Base-by-base conservation (phyloP, 64 coral and sea anemone genomes). In the Montipora capricornis region DNA sequence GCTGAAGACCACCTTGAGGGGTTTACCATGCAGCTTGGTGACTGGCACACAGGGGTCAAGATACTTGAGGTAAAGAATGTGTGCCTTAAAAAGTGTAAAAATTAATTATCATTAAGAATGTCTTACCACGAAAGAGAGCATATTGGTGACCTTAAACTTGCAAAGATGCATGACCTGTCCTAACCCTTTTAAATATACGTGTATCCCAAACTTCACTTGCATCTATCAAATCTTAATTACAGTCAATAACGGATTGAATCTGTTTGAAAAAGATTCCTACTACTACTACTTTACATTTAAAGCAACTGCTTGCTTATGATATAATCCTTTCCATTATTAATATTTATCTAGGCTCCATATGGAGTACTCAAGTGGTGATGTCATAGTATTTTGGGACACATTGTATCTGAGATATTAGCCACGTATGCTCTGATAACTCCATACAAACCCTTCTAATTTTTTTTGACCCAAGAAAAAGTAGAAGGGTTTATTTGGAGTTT, bases 1-100 rank as follows among this genome's bases (percentile, higher is more conserved):
- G 19, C 84, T 87, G 84, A 87, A 87, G 84, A 73, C 47, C 68
- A 37, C 14, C 84, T 87, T 73, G 66, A 87, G 69, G 67, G 67
- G 26, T 87, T 87, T n/a, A 73, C 64, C 69, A 70, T 87, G 68
- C 84, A 87, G 69, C 29, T 29, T 29, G 29, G 29, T 29, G 29
- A 29, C 29, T 29, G 29, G 52, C 52, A 55, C 64, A 47, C n/a
- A 68, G 67, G 45, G 84, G 46, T 87, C 69, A 68, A 68, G 13
- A 87, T 87, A 49, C 84, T 71, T 71, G 68, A 71, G 68, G 68
- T 71, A 71, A 71, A 71, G 68, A 71, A 71, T 71, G 68, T 71
- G 68, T 71, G 68, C 68, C 68, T 71, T 5, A 71, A 71, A 71
- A 87, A 68, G 60, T 87, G 84, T 87, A 47, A 87, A 87, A 73